Percentiles rank a stretch among this genome's conserved stretches.
Evolutionary conservation across 2,113 vertebrate genomes (phyloP).

Genomic region (Chrysemys picta): DNA sequence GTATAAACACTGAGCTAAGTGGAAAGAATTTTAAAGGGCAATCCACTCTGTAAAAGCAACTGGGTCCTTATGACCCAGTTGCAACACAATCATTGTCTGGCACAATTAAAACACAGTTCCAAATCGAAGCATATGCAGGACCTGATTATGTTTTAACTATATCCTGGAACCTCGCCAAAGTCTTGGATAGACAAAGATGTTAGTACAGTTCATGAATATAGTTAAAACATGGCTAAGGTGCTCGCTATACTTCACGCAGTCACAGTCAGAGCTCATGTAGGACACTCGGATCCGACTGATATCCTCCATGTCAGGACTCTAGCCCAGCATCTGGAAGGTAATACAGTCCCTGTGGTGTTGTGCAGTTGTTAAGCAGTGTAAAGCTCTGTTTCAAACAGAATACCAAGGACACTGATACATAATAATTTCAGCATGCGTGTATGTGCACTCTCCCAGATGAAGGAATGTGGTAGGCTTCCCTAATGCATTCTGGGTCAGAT

Average conservation of each 20-base stretch:
- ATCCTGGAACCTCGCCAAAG: background rate
- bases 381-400: background rate
- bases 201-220: background rate
- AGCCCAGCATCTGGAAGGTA: background rate
- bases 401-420: background rate
- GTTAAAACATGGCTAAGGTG: background rate
- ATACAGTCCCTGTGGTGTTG: background rate
- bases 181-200: background rate
- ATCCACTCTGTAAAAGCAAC: background rate
- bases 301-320: background rate
- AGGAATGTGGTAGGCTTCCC: background rate
- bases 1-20: slow-evolving; percentile 3
- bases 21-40: background rate
- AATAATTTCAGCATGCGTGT: background rate
- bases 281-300: background rate
- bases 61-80: background rate
- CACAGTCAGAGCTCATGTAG: background rate
- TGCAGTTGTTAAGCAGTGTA: background rate
- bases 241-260: background rate
- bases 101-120: background rate
- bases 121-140: background rate
- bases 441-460: background rate
- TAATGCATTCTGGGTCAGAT: background rate
- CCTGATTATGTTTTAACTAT: background rate
- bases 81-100: background rate